Evolutionary conservation across 2,888 invertebrate species (phyloP).

Genomic region (Harpalus rubripes): DNA sequence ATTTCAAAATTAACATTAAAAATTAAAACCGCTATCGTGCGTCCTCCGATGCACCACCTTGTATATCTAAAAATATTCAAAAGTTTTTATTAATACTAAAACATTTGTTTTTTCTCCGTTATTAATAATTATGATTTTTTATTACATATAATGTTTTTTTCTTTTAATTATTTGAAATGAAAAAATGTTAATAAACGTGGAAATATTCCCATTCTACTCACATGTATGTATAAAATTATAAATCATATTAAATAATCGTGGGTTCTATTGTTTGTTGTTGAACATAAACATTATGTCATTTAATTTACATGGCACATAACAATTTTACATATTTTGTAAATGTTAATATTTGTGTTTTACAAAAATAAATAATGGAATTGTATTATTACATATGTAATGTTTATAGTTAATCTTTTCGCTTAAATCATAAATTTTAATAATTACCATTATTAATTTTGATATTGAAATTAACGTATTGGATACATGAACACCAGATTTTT

Average conservation of each 20-base stretch:
- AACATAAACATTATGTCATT: not conserved
- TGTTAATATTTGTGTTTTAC: not conserved
- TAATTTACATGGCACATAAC: not conserved
- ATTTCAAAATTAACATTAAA: no score
- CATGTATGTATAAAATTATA: not conserved
- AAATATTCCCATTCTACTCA: not conserved
- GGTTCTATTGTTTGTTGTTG: not conserved
- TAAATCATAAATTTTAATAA: not conserved
- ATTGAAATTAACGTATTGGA: no score
- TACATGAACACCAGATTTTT: no score
- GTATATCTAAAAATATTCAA: no score
- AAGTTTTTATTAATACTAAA: no score
- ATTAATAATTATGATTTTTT: no score
- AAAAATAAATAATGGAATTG: not conserved
- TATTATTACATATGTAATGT: not conserved
- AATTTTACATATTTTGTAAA: not conserved
- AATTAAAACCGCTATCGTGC: no score
- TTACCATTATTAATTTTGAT: no score
- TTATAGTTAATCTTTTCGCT: not conserved
- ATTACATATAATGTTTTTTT: not conserved
- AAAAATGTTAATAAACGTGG: not conserved
- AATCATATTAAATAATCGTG: not conserved
- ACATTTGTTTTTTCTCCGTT: no score
- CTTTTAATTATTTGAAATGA: not conserved
- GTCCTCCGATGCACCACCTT: no score